phyloP scores from a whole-genome alignment of 2,888 invertebrate species.

The Alcis repandata region DNA sequence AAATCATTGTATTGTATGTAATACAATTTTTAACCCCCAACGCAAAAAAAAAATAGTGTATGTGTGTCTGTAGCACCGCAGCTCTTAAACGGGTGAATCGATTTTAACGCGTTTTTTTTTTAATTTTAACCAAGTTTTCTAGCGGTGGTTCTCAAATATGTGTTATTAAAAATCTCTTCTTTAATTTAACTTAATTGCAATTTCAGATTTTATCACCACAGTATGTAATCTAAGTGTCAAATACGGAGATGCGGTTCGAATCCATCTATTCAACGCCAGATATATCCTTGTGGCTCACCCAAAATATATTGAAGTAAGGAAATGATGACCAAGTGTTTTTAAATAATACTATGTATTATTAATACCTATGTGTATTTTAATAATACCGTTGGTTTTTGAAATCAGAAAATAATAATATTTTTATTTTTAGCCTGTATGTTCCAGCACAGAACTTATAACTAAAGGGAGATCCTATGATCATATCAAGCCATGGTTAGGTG shows the following conservation, averaged over 20 bases:
- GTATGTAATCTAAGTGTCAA: constrained; percentile 47
- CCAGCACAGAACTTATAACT: constrained; percentile 75
- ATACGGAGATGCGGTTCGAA: constrained; percentile 67
- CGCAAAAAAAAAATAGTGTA: too few species aligned
- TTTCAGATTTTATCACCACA: constrained; percentile 57
- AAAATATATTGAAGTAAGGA: constrained; percentile 72
- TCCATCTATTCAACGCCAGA: constrained; percentile 73
- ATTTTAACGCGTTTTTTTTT: too few species aligned
- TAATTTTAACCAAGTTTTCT: too few species aligned
- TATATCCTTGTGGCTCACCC: constrained; percentile 68
- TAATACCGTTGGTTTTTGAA: neutral
- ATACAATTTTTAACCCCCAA: too few species aligned
- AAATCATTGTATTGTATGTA: too few species aligned
- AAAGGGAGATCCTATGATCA: constrained; percentile 83
- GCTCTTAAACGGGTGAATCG: too few species aligned
- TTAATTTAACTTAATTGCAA: neutral
- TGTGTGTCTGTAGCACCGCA: too few species aligned
- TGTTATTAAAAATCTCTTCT: too few species aligned
- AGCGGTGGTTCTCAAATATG: too few species aligned
- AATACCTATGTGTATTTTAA: neutral
- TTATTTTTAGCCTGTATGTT: constrained; percentile 70
- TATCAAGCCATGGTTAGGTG: constrained; percentile 81
- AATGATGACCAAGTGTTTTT: too few species aligned
- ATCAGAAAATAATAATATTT: neutral
- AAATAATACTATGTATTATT: too few species aligned